A percentile compares a stretch with the other conserved stretches of the same genome.
Evolutionary conservation across 2,888 invertebrate genomes (phyloP).

Genomic region (Coenonympha glycerion): DNA sequence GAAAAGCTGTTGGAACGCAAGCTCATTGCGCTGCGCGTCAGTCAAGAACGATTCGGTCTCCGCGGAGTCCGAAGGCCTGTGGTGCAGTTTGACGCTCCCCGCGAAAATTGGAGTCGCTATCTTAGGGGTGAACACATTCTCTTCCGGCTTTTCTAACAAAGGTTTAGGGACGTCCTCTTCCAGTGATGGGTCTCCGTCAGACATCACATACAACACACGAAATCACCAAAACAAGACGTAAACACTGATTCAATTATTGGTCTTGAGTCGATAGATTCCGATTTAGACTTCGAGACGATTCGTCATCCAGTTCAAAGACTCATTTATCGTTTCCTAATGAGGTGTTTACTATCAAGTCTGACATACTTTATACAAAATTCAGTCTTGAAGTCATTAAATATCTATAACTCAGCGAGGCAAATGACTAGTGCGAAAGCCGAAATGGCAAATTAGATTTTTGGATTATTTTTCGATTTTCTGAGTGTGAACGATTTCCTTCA

Average conservation of each 20-base stretch:
- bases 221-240: conserved; percentile 5
- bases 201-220: conserved; percentile 52
- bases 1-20: conserved; percentile 64
- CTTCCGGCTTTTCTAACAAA: conserved; percentile 54
- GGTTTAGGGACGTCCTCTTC: conserved; percentile 69
- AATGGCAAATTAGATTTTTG: background rate
- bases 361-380: conserved; percentile 13
- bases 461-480: too few relatives aligned
- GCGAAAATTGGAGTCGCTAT: conserved; percentile 63
- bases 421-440: conserved; percentile 9
- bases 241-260: conserved; percentile 7
- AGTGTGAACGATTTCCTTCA: too few relatives aligned
- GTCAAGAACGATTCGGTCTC: conserved; percentile 62
- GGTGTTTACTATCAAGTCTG: conserved; percentile 15
- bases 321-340: background rate
- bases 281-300: conserved; percentile 23
- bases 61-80: conserved; percentile 53
- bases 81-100: conserved; percentile 59
- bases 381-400: conserved; percentile 17
- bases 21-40: conserved; percentile 64
- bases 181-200: conserved; percentile 72
- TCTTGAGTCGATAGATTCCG: conserved; percentile 1
- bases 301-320: conserved; percentile 26
- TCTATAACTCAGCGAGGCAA: conserved; percentile 3
- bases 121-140: conserved; percentile 69